Conservation (phyloP, 2,888 invertebrate species). For the Plutella xylostella region DNA sequence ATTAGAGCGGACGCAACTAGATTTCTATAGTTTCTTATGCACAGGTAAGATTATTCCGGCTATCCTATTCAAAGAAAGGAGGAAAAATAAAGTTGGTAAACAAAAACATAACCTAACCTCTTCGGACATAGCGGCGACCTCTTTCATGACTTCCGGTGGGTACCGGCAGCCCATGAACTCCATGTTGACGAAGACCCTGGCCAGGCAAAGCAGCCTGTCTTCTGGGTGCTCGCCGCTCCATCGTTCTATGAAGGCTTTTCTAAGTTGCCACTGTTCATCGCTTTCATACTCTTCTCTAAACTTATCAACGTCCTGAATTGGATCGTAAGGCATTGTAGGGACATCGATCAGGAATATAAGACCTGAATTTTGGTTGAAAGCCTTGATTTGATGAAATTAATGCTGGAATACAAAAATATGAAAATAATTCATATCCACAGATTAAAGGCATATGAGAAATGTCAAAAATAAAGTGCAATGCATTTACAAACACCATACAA, state of each 20-base stretch:
- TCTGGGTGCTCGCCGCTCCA: constrained; percentile 76
- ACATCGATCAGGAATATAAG: no score
- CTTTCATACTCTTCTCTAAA: constrained; percentile 85
- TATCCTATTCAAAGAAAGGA: background rate
- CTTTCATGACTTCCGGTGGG: constrained; percentile 67
- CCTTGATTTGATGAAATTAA: no score
- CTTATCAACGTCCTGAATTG: constrained; percentile 78
- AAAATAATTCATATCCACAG: no score
- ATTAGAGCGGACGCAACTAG: no score
- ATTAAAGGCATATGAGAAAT: no score
- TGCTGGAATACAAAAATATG: no score
- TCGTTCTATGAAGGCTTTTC: constrained; percentile 80
- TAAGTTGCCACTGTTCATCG: constrained; percentile 89
- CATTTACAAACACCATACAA: no score
- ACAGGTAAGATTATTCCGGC: background rate
- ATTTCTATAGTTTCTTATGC: no score
- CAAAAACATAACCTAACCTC: constrained; percentile 46
- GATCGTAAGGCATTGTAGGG: constrained; percentile 34
- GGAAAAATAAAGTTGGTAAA: background rate
- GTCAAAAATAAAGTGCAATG: no score
- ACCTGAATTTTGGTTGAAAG: no score
- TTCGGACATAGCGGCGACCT: constrained; percentile 56
- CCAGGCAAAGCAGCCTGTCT: constrained; percentile 71
- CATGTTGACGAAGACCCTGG: constrained; percentile 73
- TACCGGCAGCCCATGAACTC: constrained; percentile 74